phyloP scores from a whole-genome alignment of 2,113 vertebrate genomes.

The Solenodon paradoxus region DNA sequence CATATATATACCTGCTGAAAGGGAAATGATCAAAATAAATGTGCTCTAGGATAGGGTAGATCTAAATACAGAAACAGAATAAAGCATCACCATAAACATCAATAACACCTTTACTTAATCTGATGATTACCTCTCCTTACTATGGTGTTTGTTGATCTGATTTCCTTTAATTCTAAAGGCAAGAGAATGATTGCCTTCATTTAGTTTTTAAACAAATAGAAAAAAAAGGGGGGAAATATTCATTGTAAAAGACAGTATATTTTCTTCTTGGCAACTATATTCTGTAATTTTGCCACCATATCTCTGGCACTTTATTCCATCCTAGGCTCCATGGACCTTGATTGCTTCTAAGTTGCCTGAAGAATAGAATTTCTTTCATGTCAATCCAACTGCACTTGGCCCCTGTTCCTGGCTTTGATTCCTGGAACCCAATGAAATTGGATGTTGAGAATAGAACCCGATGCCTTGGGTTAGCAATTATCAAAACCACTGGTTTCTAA shows the following conservation, averaged over 20 bases:
- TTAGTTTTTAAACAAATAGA: constrained; percentile 9
- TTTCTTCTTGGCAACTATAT: constrained; percentile 12
- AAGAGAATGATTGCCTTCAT: neutral
- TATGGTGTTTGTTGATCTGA: neutral
- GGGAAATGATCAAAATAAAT: neutral
- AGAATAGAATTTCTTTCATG: constrained; percentile 69
- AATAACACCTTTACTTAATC: neutral
- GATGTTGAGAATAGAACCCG: constrained; percentile 47
- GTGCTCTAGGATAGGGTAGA: too few relatives aligned
- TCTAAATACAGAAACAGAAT: neutral
- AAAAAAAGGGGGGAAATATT: neutral
- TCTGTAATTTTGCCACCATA: constrained; percentile 42
- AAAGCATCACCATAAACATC: neutral
- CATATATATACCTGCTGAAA: neutral
- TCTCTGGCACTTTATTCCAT: constrained; percentile 35
- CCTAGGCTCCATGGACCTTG: neutral
- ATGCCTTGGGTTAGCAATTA: constrained; percentile 42
- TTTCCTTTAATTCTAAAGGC: neutral
- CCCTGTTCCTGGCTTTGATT: constrained; percentile 43
- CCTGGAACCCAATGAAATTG: constrained; percentile 55
- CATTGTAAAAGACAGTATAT: neutral
- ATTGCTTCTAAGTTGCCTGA: constrained; percentile 45
- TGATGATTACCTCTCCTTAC: neutral
- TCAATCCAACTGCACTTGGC: constrained; percentile 65
- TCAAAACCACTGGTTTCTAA: neutral